A percentile compares a stretch with the other conserved stretches of the same genome.
These are phyloP conservation scores for Drosophila villosipedis DNA, from an alignment of 2,888 invertebrate genomes.

Conservation along the genomic window DNA sequence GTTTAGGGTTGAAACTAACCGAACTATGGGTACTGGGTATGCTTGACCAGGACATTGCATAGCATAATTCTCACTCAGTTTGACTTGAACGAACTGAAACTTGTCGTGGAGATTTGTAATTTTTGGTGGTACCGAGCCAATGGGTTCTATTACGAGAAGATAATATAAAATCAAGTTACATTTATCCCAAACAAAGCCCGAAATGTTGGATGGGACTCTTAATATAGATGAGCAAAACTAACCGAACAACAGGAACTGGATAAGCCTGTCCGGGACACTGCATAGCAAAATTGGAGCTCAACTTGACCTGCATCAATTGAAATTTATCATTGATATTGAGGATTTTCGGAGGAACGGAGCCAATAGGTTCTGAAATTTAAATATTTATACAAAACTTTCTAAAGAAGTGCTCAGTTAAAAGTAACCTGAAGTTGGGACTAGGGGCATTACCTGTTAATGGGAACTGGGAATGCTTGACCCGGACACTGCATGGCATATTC, in stretches of 20 bases:
- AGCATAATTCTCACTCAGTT: constrained; percentile 86
- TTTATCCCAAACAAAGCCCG: not conserved
- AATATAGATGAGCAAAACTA: constrained; percentile 24
- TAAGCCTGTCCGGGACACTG: constrained; percentile 91
- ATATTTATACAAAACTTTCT: not conserved
- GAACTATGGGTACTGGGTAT: constrained; percentile 90
- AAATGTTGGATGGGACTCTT: constrained; percentile 38
- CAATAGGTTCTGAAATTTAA: constrained; percentile 84
- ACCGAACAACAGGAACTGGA: constrained; percentile 90
- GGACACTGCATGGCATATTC: constrained; percentile 90
- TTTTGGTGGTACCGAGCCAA: constrained; percentile 87
- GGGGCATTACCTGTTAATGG: constrained; percentile 78
- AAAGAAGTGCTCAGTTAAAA: constrained; percentile 10
- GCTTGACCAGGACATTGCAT: constrained; percentile 92
- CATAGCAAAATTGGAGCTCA: constrained; percentile 87
- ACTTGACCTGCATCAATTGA: constrained; percentile 73
- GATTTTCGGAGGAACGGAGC: constrained; percentile 88
- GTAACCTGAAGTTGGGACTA: constrained; percentile 91
- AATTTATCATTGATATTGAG: constrained; percentile 86
- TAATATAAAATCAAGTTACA: too few species aligned
- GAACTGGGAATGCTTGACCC: constrained; percentile 91
- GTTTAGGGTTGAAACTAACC: constrained; percentile 82
- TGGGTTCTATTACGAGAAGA: constrained; percentile 81
- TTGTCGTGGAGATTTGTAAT: constrained; percentile 86
- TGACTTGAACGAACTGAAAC: constrained; percentile 85